Base-by-base conservation (phyloP, 2,113 vertebrate genomes). In the Melanocharis versteri region DNA sequence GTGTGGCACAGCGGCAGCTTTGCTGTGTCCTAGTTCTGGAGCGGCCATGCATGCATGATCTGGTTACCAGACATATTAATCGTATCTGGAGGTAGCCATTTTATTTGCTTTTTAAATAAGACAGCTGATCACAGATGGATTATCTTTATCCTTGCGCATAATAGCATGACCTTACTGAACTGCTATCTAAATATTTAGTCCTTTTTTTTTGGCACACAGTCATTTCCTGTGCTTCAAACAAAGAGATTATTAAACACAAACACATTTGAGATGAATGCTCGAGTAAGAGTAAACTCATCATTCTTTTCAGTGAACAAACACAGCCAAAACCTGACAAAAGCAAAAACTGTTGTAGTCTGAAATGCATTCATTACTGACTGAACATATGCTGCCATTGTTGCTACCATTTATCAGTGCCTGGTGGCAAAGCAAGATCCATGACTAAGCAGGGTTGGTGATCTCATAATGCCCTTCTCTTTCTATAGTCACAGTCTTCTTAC, bases 201-300 rank as follows among this genome's bases (percentile, higher is more conserved):
- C 7, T 10, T 40, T 73, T 40, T 73, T 48, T 85, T 53, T 48
- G n/a, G n/a, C 69, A 68, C 26, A 47, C 42, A 40, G 39, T 85
- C 33, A 58, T 93, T 95, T 95, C 90, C 88, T 81, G 51, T 84
- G 79, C 76, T 95, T 93, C 88, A 92, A 79, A 87, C 37, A 85
- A 87, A 83, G 64, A 77, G 76, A 92, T 82, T 92, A 92, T 31
- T 48, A 78, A 94, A 81, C 22, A 82, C 39, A 86, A 93, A 75
- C 27, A 56, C 33, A 75, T 83, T 83, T 60, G 68, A 79, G 51
- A 71, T 60, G 72, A 89, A 93, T 79, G 69, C 13, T 95, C 56
- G 48, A 83, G 56, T 54, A 79, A 66, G 58, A 87, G 64, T 82
- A 92, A 96, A 92, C 86, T 90, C 66, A 84, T 92, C 69, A 80